Conservation (phyloP, 1,140 invertebrate genomes). For the Drosophila prosaltans region DNA sequence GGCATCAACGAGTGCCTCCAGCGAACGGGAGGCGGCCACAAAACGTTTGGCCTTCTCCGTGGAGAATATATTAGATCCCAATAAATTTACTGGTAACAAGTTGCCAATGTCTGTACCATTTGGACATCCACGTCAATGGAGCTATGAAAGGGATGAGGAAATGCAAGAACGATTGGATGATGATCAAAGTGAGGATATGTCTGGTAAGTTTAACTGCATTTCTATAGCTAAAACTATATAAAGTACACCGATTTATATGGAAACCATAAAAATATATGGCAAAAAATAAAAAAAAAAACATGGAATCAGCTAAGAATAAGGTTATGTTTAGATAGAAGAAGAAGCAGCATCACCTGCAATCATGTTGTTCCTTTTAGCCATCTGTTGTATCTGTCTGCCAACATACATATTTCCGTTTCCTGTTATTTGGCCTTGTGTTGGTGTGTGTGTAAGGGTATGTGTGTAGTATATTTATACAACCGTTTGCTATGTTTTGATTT, state of each 20-base stretch:
- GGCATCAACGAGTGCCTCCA: slow-evolving; percentile 63
- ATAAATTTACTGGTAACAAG: slow-evolving; percentile 91
- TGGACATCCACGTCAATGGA: slow-evolving; percentile 80
- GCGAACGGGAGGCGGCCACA: slow-evolving; percentile 73
- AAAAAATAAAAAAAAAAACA: not conserved
- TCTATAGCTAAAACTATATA: not conserved
- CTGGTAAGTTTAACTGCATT: slow-evolving; percentile 60
- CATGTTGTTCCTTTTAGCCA: slow-evolving; percentile 8
- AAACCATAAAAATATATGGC: slow-evolving; percentile 26
- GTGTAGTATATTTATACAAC: slow-evolving; percentile 61
- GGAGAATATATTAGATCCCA: slow-evolving; percentile 95
- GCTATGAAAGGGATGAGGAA: slow-evolving; percentile 84
- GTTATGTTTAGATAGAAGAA: slow-evolving; percentile 14
- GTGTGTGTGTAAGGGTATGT: slow-evolving; percentile 21
- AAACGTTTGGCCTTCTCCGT: slow-evolving; percentile 92
- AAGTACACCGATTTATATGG: slow-evolving; percentile 39
- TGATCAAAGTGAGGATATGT: slow-evolving; percentile 82
- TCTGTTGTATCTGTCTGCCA: slow-evolving; percentile 19
- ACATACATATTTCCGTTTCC: not conserved
- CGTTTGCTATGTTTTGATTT: slow-evolving; percentile 76
- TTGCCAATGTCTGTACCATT: slow-evolving; percentile 42
- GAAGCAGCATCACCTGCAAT: slow-evolving; percentile 31
- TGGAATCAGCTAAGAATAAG: not conserved
- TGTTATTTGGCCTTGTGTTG: slow-evolving; percentile 19
- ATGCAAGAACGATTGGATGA: slow-evolving; percentile 79